phyloP scores from a whole-genome alignment of 2,113 vertebrate species.

The Chaetops frenatus region DNA sequence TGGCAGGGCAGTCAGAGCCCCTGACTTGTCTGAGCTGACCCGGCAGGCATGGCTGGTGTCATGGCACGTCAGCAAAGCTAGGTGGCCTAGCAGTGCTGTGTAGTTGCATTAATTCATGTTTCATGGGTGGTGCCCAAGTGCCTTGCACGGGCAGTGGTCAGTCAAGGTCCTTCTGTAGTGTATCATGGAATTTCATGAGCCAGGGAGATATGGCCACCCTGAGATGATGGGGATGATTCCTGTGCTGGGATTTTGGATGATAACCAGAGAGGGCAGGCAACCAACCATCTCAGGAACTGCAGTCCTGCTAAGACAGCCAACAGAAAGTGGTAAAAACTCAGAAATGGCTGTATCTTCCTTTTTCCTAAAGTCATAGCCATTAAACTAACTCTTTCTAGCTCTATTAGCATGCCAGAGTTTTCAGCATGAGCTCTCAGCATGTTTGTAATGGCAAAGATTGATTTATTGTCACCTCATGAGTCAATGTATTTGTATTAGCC shows the following conservation, averaged over 20 bases:
- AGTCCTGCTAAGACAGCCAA: neutral
- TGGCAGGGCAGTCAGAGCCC: neutral
- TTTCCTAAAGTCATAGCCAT: neutral
- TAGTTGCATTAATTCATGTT: neutral
- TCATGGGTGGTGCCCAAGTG: neutral
- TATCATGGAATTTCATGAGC: neutral
- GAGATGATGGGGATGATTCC: neutral
- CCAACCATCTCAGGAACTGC: neutral
- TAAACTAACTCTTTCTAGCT: neutral
- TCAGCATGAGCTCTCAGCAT: neutral
- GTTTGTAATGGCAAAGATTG: slow-evolving; percentile 1
- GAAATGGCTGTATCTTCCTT: neutral
- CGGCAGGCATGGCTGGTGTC: neutral
- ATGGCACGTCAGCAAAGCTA: neutral
- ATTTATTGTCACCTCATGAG: neutral
- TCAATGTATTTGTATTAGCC: neutral
- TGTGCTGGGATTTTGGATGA: neutral
- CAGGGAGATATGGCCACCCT: neutral
- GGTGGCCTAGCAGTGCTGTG: neutral
- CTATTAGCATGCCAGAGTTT: neutral
- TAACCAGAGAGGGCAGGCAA: neutral
- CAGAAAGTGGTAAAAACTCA: neutral
- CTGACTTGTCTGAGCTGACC: neutral
- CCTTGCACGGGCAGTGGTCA: neutral
- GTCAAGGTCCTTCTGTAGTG: neutral